A percentile compares a stretch with the other conserved stretches of the same genome.
Conservation (phyloP, 1,140 invertebrate genomes). For the Nasonia longicornis region DNA sequence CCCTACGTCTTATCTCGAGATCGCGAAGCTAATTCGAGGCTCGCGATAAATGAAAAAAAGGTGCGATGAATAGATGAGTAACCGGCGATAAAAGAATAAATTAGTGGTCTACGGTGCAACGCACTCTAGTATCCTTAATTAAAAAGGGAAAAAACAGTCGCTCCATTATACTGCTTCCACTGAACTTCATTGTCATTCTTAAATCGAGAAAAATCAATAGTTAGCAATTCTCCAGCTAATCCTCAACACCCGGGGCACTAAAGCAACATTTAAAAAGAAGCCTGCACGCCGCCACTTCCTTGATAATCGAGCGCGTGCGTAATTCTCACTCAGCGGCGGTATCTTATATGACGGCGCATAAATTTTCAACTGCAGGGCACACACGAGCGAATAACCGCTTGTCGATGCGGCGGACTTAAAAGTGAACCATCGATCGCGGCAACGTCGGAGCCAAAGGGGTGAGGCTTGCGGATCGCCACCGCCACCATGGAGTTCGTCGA, state of each 20-base stretch:
- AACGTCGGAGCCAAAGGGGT: neutral
- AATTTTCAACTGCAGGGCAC: conserved; percentile 4
- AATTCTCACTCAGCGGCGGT: too few species aligned
- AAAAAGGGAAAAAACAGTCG: too few species aligned
- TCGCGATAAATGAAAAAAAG: neutral
- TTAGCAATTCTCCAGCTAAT: too few species aligned
- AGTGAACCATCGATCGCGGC: conserved; percentile 37
- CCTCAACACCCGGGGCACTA: too few species aligned
- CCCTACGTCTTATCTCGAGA: neutral
- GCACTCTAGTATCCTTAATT: too few species aligned
- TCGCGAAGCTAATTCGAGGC: neutral
- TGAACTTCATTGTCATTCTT: too few species aligned
- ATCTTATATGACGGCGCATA: conserved; percentile 1
- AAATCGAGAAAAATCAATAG: too few species aligned
- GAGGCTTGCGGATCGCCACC: neutral
- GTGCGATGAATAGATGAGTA: neutral
- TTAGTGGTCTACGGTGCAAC: too few species aligned
- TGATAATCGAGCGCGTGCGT: neutral
- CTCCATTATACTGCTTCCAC: too few species aligned
- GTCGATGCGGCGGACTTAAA: conserved; percentile 10
- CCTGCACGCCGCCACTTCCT: neutral
- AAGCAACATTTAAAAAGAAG: too few species aligned
- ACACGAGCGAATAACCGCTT: neutral
- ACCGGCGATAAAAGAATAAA: too few species aligned
- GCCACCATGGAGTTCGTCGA: neutral